phyloP scores from a whole-genome alignment of 1,140 invertebrate genomes.

The Megalonaias nervosa region DNA sequence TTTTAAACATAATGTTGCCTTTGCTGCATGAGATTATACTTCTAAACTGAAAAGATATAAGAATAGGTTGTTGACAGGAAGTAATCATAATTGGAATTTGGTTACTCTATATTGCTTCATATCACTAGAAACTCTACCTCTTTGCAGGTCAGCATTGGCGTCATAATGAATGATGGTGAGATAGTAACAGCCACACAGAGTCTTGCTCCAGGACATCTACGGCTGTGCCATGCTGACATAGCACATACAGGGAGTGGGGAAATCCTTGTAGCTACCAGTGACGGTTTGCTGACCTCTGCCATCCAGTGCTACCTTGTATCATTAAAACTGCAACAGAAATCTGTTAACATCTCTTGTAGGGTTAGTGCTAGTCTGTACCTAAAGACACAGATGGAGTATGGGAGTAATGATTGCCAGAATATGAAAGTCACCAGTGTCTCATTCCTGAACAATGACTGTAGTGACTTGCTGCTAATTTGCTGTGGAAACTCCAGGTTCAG shows the following conservation, averaged over 20 bases:
- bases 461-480: slow-evolving; percentile 85
- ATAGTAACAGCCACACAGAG: slow-evolving; percentile 74
- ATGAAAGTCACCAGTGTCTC: slow-evolving; percentile 79
- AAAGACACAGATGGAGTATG: slow-evolving; percentile 74
- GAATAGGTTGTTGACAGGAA: neutral
- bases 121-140: neutral
- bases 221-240: slow-evolving; percentile 83
- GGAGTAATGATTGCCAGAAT: slow-evolving; percentile 40
- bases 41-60: neutral
- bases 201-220: slow-evolving; percentile 81
- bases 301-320: slow-evolving; percentile 84
- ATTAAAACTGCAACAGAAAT: slow-evolving; percentile 72
- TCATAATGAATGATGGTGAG: slow-evolving; percentile 42
- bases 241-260: slow-evolving; percentile 77
- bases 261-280: slow-evolving; percentile 82
- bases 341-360: slow-evolving; percentile 77
- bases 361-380: slow-evolving; percentile 87
- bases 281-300: slow-evolving; percentile 80
- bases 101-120: neutral
- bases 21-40: too few relatives aligned
- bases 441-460: slow-evolving; percentile 86
- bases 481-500: slow-evolving; percentile 75
- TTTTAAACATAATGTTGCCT: neutral
- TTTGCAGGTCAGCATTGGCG: slow-evolving; percentile 52
- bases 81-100: neutral